Evolutionary conservation across 2,113 vertebrate genomes (phyloP), one percentile per base, ranked within the genome.

Genomic region (Argyrosomus japonicus): DNA sequence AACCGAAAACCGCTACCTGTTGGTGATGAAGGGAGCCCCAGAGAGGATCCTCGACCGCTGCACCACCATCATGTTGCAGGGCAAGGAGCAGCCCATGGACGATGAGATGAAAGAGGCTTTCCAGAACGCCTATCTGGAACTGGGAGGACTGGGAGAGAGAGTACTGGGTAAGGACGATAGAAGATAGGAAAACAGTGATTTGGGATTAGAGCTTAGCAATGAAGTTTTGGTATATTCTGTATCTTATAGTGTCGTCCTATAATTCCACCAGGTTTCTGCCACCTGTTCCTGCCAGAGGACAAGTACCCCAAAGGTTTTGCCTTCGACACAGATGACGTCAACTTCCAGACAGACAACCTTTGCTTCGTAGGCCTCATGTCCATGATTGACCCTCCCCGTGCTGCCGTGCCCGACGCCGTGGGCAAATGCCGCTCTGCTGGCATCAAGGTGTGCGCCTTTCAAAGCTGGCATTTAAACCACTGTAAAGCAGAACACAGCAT

Each of bases 311-410:
- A 97, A 93, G 97, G 97, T 13, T 98, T 97, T 8, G 96, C 96
- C 81, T 98, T 98, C 1, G 97, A 98, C 93, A 96, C 96, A 0
- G 97, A 98, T 0, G 97, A 98, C 0, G 95, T 97, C 75, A 98
- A 98, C 94, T 98, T 98, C 90, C 95, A 94, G 83, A 97, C 95
- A 0, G 96, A 98, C 75, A 96, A 96, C 87, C 95, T 98, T 62
- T 98, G 97, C 94, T 98, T 98, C 1, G 95, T 97, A 5, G 97
- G 97, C 54, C 96, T 98, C 70, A 98, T 98, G 96, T 98, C 97
- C 77, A 98, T 98, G 97, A 98, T 98, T 0, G 97, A 98, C 89
- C 97, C 97, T 0, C 97, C 97, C 21, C 95, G 97, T 0, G 97
- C 97, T 0, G 97, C 97, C 0, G 97, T 98, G 68, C 97, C 97